Evolutionary conservation across 2,888 invertebrate genomes (phyloP).

Genomic region (Himalopsyche kuldschensis): DNA sequence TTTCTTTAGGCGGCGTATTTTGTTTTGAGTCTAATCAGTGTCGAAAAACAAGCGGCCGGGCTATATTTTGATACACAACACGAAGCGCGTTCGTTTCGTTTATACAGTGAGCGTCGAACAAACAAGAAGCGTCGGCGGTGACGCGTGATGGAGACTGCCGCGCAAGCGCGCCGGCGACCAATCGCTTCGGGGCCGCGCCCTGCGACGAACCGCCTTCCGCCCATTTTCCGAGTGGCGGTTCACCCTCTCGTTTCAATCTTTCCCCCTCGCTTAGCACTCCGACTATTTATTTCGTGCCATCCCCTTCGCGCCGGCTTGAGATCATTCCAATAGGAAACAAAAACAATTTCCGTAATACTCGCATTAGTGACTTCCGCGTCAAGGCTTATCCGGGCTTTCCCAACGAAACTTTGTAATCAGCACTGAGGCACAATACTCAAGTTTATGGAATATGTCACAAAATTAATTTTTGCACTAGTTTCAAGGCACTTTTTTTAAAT

Average conservation of each 20-base stretch:
- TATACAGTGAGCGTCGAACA: background rate
- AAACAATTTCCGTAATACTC: background rate
- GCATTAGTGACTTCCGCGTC: background rate
- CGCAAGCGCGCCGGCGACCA: background rate
- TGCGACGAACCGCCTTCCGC: background rate
- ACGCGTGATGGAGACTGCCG: background rate
- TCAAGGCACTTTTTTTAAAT: too few relatives aligned
- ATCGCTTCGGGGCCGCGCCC: background rate
- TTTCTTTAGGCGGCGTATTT: conserved; percentile 42
- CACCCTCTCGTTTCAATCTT: background rate
- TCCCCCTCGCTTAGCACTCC: background rate
- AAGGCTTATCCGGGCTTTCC: background rate
- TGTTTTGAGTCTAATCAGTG: conserved; percentile 54
- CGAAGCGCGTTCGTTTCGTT: conserved; percentile 43
- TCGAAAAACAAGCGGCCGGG: conserved; percentile 65
- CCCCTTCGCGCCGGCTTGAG: background rate
- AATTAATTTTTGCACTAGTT: too few relatives aligned
- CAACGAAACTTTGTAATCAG: background rate
- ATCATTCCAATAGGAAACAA: background rate
- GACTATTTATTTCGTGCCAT: background rate
- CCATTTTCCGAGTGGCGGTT: background rate
- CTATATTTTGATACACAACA: conserved; percentile 85
- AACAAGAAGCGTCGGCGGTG: background rate
- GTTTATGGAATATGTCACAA: too few relatives aligned
- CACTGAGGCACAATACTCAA: background rate